phyloP scores from a whole-genome alignment of 1,140 invertebrate species.

The Cotesia vestalis region DNA sequence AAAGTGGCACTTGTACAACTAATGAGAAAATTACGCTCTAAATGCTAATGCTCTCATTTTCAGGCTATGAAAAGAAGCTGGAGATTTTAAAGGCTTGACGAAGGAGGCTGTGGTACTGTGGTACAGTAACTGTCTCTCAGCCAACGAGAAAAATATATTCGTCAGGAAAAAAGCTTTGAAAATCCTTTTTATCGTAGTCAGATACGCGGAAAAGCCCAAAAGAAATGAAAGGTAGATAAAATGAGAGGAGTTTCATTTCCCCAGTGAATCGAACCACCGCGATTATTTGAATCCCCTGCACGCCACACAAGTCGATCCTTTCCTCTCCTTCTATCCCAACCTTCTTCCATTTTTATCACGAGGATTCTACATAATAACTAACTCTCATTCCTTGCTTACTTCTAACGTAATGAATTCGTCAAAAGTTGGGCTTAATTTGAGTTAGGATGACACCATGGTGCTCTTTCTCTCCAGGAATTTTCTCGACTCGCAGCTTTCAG shows the following conservation, averaged over 20 bases:
- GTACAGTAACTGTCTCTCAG: constrained; percentile 13
- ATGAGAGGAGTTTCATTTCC: constrained; percentile 28
- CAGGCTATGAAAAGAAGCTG: constrained; percentile 24
- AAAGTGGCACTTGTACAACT: constrained; percentile 41
- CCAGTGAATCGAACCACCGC: constrained; percentile 20
- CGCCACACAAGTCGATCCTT: constrained; percentile 10
- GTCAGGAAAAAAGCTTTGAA: constrained; percentile 19
- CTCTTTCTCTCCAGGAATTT: background rate
- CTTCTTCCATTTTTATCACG: constrained; percentile 11
- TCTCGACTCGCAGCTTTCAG: too few relatives aligned
- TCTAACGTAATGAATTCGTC: constrained; percentile 27
- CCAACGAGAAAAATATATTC: constrained; percentile 19
- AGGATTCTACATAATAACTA: constrained; percentile 24
- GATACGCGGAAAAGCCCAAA: constrained; percentile 26
- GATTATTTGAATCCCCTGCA: constrained; percentile 9
- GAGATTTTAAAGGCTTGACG: constrained; percentile 36
- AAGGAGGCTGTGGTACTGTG: constrained; percentile 2
- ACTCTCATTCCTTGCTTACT: background rate
- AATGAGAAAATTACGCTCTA: constrained; percentile 52
- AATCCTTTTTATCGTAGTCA: constrained; percentile 29
- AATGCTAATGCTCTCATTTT: constrained; percentile 56
- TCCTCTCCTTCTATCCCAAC: too few relatives aligned
- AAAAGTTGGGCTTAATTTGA: constrained; percentile 9
- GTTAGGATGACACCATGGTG: background rate
- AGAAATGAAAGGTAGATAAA: constrained; percentile 17